Evolutionary conservation across 2,113 vertebrate genomes (phyloP), one percentile per base, ranked within the genome.

Genomic region (Cheilinus undulatus): DNA sequence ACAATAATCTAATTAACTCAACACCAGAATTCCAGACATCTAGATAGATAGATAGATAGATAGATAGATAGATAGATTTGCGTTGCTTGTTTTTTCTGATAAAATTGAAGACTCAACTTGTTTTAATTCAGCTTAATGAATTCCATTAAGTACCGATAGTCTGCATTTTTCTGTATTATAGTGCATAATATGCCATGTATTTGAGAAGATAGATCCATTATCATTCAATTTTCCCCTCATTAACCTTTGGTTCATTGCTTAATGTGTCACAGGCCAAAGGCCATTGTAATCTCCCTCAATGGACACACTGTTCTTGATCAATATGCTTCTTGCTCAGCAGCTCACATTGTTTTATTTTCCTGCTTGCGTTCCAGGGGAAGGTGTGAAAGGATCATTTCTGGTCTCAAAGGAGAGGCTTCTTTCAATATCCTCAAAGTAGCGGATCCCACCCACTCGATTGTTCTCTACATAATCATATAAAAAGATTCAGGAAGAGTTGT

Each of bases 401-500:
- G 81, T 89, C 92, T 90, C 91, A 82, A 88, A 92, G 91, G 92
- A 92, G 87, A 88, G 45, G 82, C 89, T 85, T 92, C 90, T 93
- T 90, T 85, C 89, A 86, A 85, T 89, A 91, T 90, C 90, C 90
- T 92, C 88, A 92, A 90, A 92, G 90, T 72, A 82, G 80, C 81
- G 71, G 85, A 88, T 90, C 89, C 90, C 89, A 86, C 85, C 88
- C 81, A 86, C 85, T 86, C 88, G 78, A 92, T 92, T 93, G 92
- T 93, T 93, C 91, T 93, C 87, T 0, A 69, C 88, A 88, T 87
- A 91, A 93, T 93, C 86, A 90, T 89, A 90, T 95, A 95, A 96
- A 95, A 94, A 94, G 92, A 91, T 90, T 93, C 95, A 94, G 96
- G 96, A 96, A 95, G 95, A 86, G 92, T 93, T 91, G 77, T 87